phyloP scores from a whole-genome alignment of 2,797 vertebrate genomes.

The Myotis daubentonii region DNA sequence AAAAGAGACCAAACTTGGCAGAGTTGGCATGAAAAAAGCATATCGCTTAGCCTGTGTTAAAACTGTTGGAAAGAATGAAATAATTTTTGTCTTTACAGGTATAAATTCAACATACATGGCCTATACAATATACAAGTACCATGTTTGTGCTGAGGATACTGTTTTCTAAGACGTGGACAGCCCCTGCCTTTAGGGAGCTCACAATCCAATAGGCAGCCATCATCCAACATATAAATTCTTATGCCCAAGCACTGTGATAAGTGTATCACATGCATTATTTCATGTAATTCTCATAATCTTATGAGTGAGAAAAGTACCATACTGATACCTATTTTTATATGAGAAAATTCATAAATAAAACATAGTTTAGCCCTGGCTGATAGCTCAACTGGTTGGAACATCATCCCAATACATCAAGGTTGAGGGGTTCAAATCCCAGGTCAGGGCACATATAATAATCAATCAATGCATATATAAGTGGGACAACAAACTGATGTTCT shows the following conservation, averaged over 20 bases:
- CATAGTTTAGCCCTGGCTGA: neutral
- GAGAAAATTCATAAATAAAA: slow-evolving; percentile 34
- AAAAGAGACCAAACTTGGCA: slow-evolving; percentile 97
- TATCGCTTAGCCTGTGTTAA: slow-evolving; percentile 95
- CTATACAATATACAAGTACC: neutral
- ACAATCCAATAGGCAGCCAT: slow-evolving; percentile 1
- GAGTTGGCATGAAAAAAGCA: slow-evolving; percentile 97
- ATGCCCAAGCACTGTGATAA: neutral
- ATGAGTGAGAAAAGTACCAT: slow-evolving; percentile 7
- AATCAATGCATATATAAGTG: neutral
- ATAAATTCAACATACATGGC: slow-evolving; percentile 3
- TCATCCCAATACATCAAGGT: neutral
- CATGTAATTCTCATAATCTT: slow-evolving; percentile 32
- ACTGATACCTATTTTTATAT: neutral
- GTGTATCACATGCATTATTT: neutral
- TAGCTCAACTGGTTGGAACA: neutral
- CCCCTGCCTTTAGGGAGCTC: neutral
- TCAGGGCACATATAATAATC: neutral
- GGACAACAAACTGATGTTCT: neutral
- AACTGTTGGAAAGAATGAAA: slow-evolving; percentile 85
- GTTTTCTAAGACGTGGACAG: neutral
- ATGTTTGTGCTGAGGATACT: neutral
- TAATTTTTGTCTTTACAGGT: slow-evolving; percentile 36
- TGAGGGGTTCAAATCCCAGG: neutral
- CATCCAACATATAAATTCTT: neutral